Evolutionary conservation across 2,113 vertebrate species (phyloP).

Genomic region (Athene noctua): DNA sequence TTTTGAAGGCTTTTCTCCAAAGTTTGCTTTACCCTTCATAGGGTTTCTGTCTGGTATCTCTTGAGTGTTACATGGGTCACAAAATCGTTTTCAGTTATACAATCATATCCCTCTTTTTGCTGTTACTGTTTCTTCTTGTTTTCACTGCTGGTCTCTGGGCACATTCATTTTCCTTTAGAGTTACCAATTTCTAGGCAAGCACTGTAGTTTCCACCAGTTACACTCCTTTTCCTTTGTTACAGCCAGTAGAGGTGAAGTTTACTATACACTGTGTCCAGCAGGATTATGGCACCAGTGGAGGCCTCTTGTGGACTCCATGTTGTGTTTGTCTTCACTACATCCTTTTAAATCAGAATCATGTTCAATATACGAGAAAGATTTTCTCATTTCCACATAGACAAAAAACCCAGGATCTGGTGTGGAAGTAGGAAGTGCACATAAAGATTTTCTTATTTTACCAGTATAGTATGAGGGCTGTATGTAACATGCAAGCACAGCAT

Average conservation of each 20-base stretch:
- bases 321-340: not conserved
- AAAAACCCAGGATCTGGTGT: not conserved
- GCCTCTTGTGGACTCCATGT: not conserved
- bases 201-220: not conserved
- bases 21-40: not conserved
- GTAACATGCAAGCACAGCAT: not conserved
- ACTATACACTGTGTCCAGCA: not conserved
- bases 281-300: not conserved
- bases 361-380: not conserved
- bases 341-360: not conserved
- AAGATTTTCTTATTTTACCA: not conserved
- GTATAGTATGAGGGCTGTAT: not conserved
- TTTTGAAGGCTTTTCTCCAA: not conserved
- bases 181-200: not conserved
- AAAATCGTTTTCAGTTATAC: not conserved
- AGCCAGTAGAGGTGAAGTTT: not conserved
- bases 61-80: fast-evolving
- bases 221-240: not conserved
- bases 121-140: not conserved
- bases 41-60: not conserved
- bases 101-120: not conserved
- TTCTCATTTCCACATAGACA: not conserved
- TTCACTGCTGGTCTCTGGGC: not conserved
- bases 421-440: not conserved
- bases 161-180: not conserved